Conservation (phyloP, 2,113 vertebrate species). For the Nothocercus nigrocapillus region DNA sequence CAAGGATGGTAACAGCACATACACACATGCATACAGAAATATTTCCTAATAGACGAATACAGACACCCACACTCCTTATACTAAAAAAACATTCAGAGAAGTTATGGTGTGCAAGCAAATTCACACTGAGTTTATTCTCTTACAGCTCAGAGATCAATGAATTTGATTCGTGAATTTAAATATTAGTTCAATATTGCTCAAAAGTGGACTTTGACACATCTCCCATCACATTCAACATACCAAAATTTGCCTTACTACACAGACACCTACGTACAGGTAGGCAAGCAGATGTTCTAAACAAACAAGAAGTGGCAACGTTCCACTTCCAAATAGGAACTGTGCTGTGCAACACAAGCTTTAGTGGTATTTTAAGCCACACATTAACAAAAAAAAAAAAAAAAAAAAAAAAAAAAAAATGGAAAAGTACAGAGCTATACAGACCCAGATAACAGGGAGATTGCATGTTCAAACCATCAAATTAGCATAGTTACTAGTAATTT, state of each 20-base stretch:
- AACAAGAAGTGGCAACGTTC: background rate
- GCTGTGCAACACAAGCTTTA: too few species aligned
- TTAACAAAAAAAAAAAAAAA: too few species aligned
- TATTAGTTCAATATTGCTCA: background rate
- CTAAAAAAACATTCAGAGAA: background rate
- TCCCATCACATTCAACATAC: background rate
- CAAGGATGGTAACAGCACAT: background rate
- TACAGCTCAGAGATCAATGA: background rate
- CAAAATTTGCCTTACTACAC: background rate
- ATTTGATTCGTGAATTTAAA: background rate
- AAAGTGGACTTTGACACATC: background rate
- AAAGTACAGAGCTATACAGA: background rate
- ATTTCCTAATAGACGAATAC: background rate
- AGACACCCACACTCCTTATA: background rate
- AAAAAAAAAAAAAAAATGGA: background rate
- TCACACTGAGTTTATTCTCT: background rate
- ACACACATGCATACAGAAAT: background rate
- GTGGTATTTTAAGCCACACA: background rate
- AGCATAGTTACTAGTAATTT: background rate
- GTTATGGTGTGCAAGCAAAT: background rate
- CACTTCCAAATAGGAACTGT: background rate
- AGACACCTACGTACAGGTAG: accelerated
- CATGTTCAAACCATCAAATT: background rate
- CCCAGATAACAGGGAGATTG: background rate
- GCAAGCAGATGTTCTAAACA: background rate